Base-by-base conservation (phyloP, 2,113 vertebrate genomes). In the Axis porcinus region DNA sequence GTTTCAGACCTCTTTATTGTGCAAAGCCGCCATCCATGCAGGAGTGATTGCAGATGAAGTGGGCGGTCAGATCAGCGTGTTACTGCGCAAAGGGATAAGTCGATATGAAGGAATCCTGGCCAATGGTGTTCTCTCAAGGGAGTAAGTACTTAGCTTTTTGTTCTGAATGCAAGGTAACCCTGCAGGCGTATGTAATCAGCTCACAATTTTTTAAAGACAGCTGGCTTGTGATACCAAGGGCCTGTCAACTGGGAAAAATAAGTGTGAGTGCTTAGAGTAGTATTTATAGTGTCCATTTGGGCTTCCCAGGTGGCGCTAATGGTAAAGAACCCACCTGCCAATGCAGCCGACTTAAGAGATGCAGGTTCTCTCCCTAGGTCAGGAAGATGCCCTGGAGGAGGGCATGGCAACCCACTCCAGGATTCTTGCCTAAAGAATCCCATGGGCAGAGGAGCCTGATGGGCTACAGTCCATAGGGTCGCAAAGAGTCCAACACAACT, bases 21-120 rank as follows among this genome's bases (percentile, higher is more conserved):
- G 99, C 98, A 99, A 99, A 98, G 98, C 99, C 0, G 99, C 99
- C 1, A 98, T 99, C 89, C 99, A 99, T 0, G 99, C 99, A 0
- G 99, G 99, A 64, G 83, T 99, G 36, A 98, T 99, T 60, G 95
- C 99, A 0, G 99, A 99, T 1, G 99, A 99, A 98, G 97, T 99
- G 91, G 99, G 99, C 0, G 99, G 99, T 2, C 99, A 98, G 96
- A 99, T 99, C 97, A 99, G 97, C 0, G 98, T 99, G 96, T 98
- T 99, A 62, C 98, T 99, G 90, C 98, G 98, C 82, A 99, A 99
- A 96, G 99, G 99, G 84, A 97, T 98, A 95, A 99, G 99, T 97
- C 99, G 94, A 55, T 99, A 99, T 55, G 86, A 99, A 94, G 99
- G 99, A 0, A 94, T 95, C 14, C 78, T 99, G 0, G 99, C 99